Conservation (phyloP, 2,888 invertebrate genomes). For the Caprella mutica region DNA sequence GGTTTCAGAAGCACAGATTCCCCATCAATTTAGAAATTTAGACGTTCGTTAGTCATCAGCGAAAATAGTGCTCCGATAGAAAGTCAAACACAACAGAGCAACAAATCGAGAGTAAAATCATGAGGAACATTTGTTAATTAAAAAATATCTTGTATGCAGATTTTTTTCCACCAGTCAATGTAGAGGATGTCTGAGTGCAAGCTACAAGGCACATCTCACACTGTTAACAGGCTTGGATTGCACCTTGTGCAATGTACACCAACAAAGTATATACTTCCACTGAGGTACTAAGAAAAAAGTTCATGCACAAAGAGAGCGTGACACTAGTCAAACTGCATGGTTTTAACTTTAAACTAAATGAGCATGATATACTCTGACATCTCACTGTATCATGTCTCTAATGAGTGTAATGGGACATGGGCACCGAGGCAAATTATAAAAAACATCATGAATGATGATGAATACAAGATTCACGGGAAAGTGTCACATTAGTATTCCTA, state of each 20-base stretch:
- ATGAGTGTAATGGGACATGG: neutral
- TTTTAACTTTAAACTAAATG: slow-evolving; percentile 33
- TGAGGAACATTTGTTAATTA: too few relatives aligned
- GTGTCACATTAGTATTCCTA: too few relatives aligned
- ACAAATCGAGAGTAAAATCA: too few relatives aligned
- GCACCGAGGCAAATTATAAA: neutral
- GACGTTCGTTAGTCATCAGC: too few relatives aligned
- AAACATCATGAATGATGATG: too few relatives aligned
- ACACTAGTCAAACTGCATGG: slow-evolving; percentile 28
- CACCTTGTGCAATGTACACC: slow-evolving; percentile 36
- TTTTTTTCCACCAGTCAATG: too few relatives aligned
- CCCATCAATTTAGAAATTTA: too few relatives aligned
- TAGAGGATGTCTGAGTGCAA: slow-evolving; percentile 23
- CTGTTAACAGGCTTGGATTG: slow-evolving; percentile 32
- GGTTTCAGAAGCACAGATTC: too few relatives aligned
- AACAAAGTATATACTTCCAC: slow-evolving; percentile 34
- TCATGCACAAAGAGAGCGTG: neutral
- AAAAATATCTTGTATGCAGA: too few relatives aligned
- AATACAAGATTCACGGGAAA: too few relatives aligned
- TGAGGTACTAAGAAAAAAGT: neutral
- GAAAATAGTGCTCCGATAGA: too few relatives aligned
- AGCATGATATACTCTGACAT: slow-evolving; percentile 18
- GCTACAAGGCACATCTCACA: slow-evolving; percentile 36
- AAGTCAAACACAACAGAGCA: too few relatives aligned
- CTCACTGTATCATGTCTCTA: slow-evolving; percentile 13